Evolutionary conservation across 2,797 vertebrate genomes (phyloP), one percentile per base, ranked within the genome.

Genomic region (Semaprochilodus insignis): DNA sequence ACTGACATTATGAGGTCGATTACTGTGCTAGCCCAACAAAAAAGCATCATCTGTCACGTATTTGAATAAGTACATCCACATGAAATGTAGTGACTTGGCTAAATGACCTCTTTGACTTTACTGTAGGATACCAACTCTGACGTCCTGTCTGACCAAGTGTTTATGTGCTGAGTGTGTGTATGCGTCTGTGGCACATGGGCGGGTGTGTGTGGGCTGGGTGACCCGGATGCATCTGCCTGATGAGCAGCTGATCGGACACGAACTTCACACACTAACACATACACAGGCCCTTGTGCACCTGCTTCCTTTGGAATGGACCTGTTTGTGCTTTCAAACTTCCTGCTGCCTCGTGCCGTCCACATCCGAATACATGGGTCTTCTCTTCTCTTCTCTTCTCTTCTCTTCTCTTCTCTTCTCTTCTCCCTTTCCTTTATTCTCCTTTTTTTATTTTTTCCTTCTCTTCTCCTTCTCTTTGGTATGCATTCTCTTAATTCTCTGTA

Each of bases 261-360:
- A 71, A 63, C 65, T 82, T 80, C 72, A 85, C 80, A 65, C 40
- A 60, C 54, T 62, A 67, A 77, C 78, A 75, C 74, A 81, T 81
- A 77, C 74, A 66, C 44, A 80, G 77, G 15, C 8, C 10, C 19
- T 3, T 19, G 13, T 21, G 82, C 89, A 91, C 90, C 90, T 93
- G 89, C 86, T 90, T 94, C 90, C 90, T 93, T 87, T 90, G 84
- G 78, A 88, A 90, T 78, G 83, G 79, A 85, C 90, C 86, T 93
- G 91, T 94, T 92, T 93, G 85, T 88, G 78, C 84, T 77, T 40
- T 72, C 60, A 36, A 74, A 60, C 88, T 92, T 95, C 93, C 93
- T 91, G 88, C 87, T 83, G 88, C 89, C 92, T 88, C 83, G 86
- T 88, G 88, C 82, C 83, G 83, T 81, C 84, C 73, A 74, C 25